Percentiles rank a stretch among this genome's conserved stretches.
Evolutionary conservation across 2,888 invertebrate genomes (phyloP).

Genomic region (Portevinia maculata): DNA sequence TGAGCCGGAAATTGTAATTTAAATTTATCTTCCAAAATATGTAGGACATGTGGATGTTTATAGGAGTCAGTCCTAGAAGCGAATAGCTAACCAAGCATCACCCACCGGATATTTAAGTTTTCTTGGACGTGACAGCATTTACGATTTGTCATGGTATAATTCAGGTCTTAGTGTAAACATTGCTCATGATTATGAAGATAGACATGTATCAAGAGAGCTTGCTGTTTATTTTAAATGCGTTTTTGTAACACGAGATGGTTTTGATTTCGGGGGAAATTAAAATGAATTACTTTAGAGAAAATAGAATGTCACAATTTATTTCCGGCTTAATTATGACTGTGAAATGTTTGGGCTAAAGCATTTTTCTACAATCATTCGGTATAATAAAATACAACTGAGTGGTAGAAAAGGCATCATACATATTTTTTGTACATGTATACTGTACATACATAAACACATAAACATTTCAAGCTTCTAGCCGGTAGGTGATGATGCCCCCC

Average conservation of each 20-base stretch:
- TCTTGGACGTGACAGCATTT: conserved; percentile 26
- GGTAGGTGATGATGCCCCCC: no score
- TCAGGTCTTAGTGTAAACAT: conserved; percentile 13
- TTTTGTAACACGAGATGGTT: not conserved
- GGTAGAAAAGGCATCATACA: no score
- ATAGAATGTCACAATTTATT: not conserved
- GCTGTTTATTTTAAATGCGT: no score
- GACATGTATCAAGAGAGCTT: not conserved
- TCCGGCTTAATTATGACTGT: not conserved
- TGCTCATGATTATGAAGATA: not conserved
- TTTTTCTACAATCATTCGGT: no score
- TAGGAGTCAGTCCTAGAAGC: not conserved
- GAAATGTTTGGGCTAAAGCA: not conserved
- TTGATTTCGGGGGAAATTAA: conserved; percentile 25
- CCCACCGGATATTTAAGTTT: conserved; percentile 61
- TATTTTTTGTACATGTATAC: no score
- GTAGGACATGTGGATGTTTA: not conserved
- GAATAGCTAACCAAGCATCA: conserved; percentile 14
- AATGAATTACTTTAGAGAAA: conserved; percentile 14
- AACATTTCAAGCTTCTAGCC: no score
- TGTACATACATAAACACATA: no score
- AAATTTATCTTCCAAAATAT: conserved; percentile 51
- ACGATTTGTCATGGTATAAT: conserved; percentile 43
- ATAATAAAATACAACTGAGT: no score
- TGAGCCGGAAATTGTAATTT: conserved; percentile 66